Evolutionary conservation across 2,113 vertebrate species (phyloP).

Genomic region (Oreochromis spilurus): DNA sequence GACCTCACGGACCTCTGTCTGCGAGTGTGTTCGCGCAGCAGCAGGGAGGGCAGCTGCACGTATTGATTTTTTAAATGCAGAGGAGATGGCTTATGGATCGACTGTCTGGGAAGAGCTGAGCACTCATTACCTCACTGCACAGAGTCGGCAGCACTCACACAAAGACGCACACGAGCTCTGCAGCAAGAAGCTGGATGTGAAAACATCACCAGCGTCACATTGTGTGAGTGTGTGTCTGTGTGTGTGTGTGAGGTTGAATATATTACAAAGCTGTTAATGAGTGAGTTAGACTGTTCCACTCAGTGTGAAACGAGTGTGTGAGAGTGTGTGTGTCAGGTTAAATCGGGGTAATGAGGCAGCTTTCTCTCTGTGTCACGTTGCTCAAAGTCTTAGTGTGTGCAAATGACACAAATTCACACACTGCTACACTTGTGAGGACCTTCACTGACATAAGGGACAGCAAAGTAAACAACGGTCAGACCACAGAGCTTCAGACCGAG

Average conservation of each 20-base stretch:
- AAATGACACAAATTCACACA: fast-evolving
- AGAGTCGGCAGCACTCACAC: neutral
- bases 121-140: conserved; percentile 58
- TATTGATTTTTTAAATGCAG: conserved; percentile 76
- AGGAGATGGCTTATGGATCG: conserved; percentile 67
- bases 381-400: neutral
- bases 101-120: conserved; percentile 53
- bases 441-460: neutral
- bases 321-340: conserved; percentile 14
- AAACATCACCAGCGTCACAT: neutral
- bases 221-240: neutral
- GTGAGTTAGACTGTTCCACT: conserved; percentile 23
- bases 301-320: neutral
- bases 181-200: neutral
- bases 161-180: neutral
- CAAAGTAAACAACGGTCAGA: neutral
- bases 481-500: neutral
- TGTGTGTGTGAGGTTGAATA: conserved; percentile 34
- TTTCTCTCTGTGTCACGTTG: neutral
- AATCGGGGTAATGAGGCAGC: conserved; percentile 37
- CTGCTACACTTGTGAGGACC: neutral
- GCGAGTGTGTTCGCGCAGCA: neutral
- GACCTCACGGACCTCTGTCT: neutral
- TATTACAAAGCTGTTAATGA: conserved; percentile 42
- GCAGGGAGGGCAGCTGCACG: conserved; percentile 40